Evolutionary conservation across 1,140 invertebrate genomes (phyloP).

Genomic region (Lanistes nyassanus): DNA sequence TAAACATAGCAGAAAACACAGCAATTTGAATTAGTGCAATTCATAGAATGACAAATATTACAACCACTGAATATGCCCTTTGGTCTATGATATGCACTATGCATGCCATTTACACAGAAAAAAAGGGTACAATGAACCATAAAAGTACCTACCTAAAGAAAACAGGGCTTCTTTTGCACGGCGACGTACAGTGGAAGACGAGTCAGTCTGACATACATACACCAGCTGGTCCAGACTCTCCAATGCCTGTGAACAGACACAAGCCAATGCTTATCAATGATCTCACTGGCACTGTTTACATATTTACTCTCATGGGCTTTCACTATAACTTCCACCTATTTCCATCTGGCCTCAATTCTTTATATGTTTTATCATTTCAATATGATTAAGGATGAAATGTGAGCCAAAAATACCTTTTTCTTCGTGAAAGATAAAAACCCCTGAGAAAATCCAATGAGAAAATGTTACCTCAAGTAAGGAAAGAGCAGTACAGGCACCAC

Average conservation of each 20-base stretch:
- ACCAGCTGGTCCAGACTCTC: constrained; percentile 39
- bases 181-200: constrained; percentile 50
- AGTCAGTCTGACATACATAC: constrained; percentile 56
- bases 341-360: too few relatives aligned
- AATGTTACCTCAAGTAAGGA: constrained; percentile 52
- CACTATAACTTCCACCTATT: too few relatives aligned
- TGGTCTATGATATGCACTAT: not conserved
- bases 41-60: not conserved
- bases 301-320: too few relatives aligned
- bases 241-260: constrained; percentile 26
- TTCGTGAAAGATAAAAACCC: not conserved
- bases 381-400: too few relatives aligned
- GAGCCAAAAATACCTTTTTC: too few relatives aligned
- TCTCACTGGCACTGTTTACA: too few relatives aligned
- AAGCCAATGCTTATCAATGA: too few relatives aligned
- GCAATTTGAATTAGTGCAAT: not conserved
- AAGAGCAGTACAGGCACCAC: constrained; percentile 58
- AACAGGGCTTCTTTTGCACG: constrained; percentile 61
- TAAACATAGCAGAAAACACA: not conserved
- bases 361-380: too few relatives aligned
- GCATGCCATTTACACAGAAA: too few relatives aligned
- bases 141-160: constrained; percentile 55
- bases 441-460: not conserved
- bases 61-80: not conserved
- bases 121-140: too few relatives aligned